phyloP scores from a whole-genome alignment of 2,888 invertebrate genomes.

The Hoplodrina blanda region DNA sequence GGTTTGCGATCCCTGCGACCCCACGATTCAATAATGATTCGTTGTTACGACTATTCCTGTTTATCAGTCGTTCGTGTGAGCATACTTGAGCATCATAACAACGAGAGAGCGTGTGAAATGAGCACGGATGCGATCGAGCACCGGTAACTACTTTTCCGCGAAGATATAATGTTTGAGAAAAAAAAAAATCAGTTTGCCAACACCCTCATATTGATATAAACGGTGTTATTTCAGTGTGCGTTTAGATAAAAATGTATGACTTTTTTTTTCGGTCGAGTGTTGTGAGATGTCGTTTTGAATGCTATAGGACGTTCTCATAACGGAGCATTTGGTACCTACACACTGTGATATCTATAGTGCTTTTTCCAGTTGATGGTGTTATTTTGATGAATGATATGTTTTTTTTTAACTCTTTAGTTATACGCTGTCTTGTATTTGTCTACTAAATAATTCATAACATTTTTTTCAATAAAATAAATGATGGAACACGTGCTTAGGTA shows the following conservation, averaged over 20 bases:
- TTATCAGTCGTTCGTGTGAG: conserved; percentile 67
- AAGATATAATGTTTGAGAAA: conserved; percentile 82
- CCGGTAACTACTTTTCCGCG: conserved; percentile 90
- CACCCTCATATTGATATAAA: conserved; percentile 61
- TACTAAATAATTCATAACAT: not conserved
- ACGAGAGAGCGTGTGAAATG: conserved; percentile 77
- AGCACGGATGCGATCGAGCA: conserved; percentile 84
- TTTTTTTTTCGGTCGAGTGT: conserved; percentile 53
- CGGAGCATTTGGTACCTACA: conserved; percentile 19
- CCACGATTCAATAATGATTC: conserved; percentile 83
- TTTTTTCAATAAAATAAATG: too few species aligned
- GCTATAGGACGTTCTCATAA: conserved; percentile 21
- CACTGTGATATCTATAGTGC: conserved; percentile 14
- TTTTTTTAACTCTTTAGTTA: not conserved
- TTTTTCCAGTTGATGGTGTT: conserved; percentile 11
- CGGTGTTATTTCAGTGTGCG: conserved; percentile 61
- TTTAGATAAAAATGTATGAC: conserved; percentile 65
- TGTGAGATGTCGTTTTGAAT: conserved; percentile 41
- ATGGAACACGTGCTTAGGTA: too few species aligned
- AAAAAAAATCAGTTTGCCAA: conserved; percentile 67
- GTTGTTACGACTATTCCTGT: conserved; percentile 73
- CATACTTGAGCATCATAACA: conserved; percentile 54
- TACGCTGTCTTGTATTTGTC: not conserved
- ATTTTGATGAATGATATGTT: not conserved
- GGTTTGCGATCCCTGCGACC: conserved; percentile 70